phyloP scores from a whole-genome alignment of 2,888 invertebrate genomes.

The Parochlus steinenii region DNA sequence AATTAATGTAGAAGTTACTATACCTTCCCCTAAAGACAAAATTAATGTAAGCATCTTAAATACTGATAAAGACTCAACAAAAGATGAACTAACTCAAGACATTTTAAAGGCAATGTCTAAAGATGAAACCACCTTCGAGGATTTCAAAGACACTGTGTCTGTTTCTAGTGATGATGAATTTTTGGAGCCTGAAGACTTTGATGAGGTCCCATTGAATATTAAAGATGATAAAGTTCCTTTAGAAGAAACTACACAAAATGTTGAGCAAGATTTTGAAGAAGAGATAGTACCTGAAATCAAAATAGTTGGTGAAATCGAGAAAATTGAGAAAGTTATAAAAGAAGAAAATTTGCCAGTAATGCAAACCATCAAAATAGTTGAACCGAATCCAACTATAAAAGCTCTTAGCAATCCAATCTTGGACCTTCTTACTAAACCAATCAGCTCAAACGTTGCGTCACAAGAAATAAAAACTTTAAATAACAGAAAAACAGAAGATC shows the following conservation, averaged over 20 bases:
- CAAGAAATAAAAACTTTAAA: too few relatives aligned
- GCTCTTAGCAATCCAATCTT: too few relatives aligned
- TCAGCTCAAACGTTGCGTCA: too few relatives aligned
- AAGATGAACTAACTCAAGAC: neutral
- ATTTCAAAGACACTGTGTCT: slow-evolving; percentile 9
- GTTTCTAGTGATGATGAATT: slow-evolving; percentile 6
- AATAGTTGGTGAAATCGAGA: neutral
- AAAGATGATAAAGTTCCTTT: slow-evolving; percentile 2
- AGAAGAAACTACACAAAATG: too few relatives aligned
- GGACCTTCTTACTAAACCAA: too few relatives aligned
- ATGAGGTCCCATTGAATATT: neutral
- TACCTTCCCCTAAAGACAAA: too few relatives aligned
- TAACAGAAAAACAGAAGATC: neutral
- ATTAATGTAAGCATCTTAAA: slow-evolving; percentile 3
- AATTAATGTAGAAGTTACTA: neutral
- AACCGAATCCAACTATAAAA: too few relatives aligned
- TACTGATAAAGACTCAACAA: neutral
- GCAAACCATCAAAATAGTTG: neutral
- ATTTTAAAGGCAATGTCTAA: neutral
- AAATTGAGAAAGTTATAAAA: neutral
- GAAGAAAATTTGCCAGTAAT: too few relatives aligned
- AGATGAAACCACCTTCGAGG: slow-evolving; percentile 1
- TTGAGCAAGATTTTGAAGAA: slow-evolving; percentile 1
- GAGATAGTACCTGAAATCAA: neutral
- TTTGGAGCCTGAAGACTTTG: slow-evolving; percentile 8